Conservation (phyloP, 2,113 vertebrate species). For the Eira barbara region DNA sequence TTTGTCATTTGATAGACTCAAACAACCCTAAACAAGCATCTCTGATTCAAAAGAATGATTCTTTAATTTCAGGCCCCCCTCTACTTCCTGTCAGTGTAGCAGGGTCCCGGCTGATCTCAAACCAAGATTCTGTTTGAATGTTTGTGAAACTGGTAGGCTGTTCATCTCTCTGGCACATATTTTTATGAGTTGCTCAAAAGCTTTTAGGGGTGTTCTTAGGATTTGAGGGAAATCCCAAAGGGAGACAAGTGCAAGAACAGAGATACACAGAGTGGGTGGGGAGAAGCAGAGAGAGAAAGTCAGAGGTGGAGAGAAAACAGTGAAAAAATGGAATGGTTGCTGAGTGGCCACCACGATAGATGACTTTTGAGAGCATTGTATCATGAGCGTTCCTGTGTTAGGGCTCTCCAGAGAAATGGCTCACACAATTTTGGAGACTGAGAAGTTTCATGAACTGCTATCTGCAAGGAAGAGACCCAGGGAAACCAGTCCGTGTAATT, state of each 20-base stretch:
- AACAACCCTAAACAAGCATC: background rate
- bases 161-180: background rate
- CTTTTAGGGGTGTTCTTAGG: background rate
- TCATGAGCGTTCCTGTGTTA: background rate
- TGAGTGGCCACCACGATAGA: background rate
- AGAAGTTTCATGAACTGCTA: background rate
- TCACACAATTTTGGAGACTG: background rate
- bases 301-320: background rate
- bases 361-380: background rate
- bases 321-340: background rate
- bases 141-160: background rate
- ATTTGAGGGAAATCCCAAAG: background rate
- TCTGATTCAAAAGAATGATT: conserved; percentile 13
- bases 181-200: background rate
- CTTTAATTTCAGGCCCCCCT: background rate
- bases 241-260: background rate
- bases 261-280: background rate
- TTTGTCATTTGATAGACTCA: conserved; percentile 43
- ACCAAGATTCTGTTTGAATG: background rate
- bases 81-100: background rate
- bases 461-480: background rate
- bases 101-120: background rate
- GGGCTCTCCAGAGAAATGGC: background rate
- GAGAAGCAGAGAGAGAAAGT: background rate
- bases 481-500: background rate